phyloP scores from a whole-genome alignment of 2,113 vertebrate species.

The Seriola rivoliana region DNA sequence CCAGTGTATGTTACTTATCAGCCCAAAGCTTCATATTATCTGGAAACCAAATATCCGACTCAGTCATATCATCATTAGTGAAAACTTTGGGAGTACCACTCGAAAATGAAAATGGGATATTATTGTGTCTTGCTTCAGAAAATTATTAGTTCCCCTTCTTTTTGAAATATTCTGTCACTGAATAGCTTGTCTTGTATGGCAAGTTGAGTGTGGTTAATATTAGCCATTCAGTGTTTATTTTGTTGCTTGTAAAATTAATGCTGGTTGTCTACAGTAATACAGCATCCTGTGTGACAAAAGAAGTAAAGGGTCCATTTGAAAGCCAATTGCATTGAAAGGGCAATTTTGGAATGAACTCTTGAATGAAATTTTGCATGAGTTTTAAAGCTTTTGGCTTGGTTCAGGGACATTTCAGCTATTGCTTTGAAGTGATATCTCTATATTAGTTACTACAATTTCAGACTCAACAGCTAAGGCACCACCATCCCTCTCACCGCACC shows the following conservation, averaged over 20 bases:
- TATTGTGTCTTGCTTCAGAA: not conserved
- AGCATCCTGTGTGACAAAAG: not conserved
- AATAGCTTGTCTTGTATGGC: not conserved
- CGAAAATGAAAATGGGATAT: not conserved
- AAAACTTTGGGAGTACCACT: not conserved
- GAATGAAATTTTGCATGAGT: not conserved
- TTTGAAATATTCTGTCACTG: not conserved
- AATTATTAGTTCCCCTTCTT: not conserved
- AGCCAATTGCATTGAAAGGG: not conserved
- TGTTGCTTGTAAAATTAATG: not conserved
- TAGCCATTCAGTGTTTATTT: not conserved
- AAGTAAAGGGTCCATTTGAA: not conserved
- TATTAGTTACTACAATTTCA: not conserved
- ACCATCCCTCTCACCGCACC: not conserved
- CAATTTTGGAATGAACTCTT: not conserved
- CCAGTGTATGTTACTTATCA: not conserved
- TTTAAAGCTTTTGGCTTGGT: not conserved
- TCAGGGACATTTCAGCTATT: not conserved
- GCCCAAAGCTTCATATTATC: not conserved
- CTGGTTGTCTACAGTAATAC: not conserved
- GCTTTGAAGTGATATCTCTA: not conserved
- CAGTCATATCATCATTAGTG: not conserved
- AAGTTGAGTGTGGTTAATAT: not conserved
- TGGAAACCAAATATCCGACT: constrained; percentile 13
- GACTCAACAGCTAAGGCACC: not conserved